Evolutionary conservation across 92 coral and sea anemone species (phyloP).

Genomic region (Isaurus tuberculatus): DNA sequence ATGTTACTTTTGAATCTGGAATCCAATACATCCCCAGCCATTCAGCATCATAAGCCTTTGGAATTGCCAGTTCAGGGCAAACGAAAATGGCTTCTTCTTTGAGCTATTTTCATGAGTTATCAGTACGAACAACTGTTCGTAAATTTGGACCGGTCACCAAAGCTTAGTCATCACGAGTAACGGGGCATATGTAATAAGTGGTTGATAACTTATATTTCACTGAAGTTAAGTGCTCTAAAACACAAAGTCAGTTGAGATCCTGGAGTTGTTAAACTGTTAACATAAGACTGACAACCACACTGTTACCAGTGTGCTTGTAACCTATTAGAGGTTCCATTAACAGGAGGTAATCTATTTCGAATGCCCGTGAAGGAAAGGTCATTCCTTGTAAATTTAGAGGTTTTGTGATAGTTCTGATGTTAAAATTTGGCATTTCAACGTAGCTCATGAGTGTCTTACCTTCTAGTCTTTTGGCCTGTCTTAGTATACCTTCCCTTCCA

Average conservation of each 20-base stretch:
- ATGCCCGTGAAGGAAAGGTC: not conserved
- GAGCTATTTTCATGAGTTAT: conserved; percentile 23
- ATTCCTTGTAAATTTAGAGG: not conserved
- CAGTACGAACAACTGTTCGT: conserved; percentile 18
- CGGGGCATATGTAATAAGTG: conserved; percentile 14
- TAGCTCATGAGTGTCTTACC: conserved; percentile 9
- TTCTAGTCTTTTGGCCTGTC: conserved; percentile 15
- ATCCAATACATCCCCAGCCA: conserved; percentile 52
- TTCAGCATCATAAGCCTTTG: not conserved
- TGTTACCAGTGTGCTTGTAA: not conserved
- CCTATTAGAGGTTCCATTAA: conserved; percentile 33
- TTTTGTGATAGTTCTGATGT: not conserved
- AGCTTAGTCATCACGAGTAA: conserved; percentile 1
- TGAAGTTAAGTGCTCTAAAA: not conserved
- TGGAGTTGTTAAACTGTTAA: not conserved
- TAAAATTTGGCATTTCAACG: conserved; percentile 13
- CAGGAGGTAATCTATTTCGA: not conserved
- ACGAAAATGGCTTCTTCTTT: conserved; percentile 30
- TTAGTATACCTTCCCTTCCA: conserved; percentile 14
- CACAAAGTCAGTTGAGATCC: not conserved
- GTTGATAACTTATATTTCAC: conserved; percentile 6
- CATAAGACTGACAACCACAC: not conserved
- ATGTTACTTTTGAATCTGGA: conserved; percentile 14
- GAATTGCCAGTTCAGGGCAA: conserved; percentile 38
- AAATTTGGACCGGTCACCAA: conserved; percentile 41